These are phyloP conservation scores for Chrysolina haemoptera DNA, from an alignment of 2,888 invertebrate species.

Conservation along the genomic window DNA sequence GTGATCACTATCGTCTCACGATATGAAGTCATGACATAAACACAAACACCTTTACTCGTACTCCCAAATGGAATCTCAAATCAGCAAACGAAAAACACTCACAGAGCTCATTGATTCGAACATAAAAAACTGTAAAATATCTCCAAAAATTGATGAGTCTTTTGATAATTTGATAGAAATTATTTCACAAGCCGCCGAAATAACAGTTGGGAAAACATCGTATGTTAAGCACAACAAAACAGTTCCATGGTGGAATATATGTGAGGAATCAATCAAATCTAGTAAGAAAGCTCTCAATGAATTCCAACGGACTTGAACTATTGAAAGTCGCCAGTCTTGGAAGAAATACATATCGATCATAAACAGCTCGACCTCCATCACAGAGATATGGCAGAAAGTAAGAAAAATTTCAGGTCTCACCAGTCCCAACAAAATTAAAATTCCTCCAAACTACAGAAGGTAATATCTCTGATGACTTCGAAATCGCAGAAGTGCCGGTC, in stretches of 20 bases:
- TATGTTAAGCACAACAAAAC: neutral
- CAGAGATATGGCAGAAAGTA: conserved; percentile 9
- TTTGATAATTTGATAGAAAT: neutral
- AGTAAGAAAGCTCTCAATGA: conserved; percentile 27
- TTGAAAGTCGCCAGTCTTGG: conserved; percentile 14
- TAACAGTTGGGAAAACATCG: neutral
- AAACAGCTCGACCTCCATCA: conserved; percentile 15
- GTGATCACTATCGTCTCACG: neutral
- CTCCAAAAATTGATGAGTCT: neutral
- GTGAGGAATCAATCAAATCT: conserved; percentile 1
- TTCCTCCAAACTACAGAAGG: neutral
- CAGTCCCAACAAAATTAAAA: neutral
- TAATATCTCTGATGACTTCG: neutral
- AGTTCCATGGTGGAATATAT: conserved; percentile 28
- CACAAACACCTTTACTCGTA: neutral
- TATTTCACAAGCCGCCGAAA: neutral
- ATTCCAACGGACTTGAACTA: conserved; percentile 4
- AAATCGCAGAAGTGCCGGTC: conserved; percentile 15
- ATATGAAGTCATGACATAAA: neutral
- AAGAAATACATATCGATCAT: conserved; percentile 5
- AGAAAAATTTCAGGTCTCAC: neutral
- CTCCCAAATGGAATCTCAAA: neutral
- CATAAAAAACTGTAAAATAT: neutral
- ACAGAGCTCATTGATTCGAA: neutral
- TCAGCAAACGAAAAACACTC: neutral